Evolutionary conservation across 2,113 vertebrate genomes (phyloP).

Genomic region (Elephas maximus): DNA sequence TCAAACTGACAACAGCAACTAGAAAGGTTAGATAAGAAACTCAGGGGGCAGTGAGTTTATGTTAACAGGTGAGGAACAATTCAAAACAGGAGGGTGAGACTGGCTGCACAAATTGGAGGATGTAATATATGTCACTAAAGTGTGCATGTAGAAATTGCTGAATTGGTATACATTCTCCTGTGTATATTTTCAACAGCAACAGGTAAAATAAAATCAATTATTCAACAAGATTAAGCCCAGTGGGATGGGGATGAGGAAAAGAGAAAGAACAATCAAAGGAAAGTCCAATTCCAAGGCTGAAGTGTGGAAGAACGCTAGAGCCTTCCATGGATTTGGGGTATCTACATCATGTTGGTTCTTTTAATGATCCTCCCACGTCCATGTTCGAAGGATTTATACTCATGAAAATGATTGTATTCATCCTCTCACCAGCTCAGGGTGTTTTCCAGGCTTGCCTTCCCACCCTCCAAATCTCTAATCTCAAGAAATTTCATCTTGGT

Average conservation of each 20-base stretch:
- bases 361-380: neutral
- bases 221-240: no score
- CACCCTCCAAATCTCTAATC: neutral
- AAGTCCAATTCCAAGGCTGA: neutral
- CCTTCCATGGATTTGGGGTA: fast-evolving
- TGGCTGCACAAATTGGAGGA: no score
- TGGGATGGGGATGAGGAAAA: neutral
- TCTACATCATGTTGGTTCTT: neutral
- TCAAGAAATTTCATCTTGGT: neutral
- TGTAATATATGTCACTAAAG: no score
- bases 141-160: no score
- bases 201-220: no score
- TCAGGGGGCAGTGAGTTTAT: no score
- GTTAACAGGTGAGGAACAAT: no score
- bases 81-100: no score
- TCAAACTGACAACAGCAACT: no score
- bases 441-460: neutral
- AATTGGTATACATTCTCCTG: no score
- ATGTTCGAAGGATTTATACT: neutral
- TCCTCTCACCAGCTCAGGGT: neutral
- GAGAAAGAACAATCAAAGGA: neutral
- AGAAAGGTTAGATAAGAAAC: no score
- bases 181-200: no score
- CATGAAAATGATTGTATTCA: neutral
- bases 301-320: neutral